These are phyloP conservation scores for Talpa occidentalis DNA, from an alignment of 2,113 vertebrate genomes.

Conservation along the genomic window DNA sequence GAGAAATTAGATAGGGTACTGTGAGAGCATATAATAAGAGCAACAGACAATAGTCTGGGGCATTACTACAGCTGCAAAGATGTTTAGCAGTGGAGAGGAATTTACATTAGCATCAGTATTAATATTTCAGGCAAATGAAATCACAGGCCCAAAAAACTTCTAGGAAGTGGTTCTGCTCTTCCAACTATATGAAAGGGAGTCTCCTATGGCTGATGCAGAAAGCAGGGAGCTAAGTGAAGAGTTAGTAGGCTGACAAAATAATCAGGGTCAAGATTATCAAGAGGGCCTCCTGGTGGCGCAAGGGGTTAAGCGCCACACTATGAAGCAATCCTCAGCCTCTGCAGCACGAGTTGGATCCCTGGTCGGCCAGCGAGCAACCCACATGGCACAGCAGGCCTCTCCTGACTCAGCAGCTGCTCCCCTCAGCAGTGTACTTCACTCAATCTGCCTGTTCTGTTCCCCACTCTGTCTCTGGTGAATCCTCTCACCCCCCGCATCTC, in stretches of 20 bases:
- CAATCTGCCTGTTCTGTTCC: no score
- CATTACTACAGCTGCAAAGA: background rate
- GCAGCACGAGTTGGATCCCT: no score
- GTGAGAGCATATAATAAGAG: background rate
- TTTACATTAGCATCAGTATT: background rate
- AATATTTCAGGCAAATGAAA: slow-evolving; percentile 18
- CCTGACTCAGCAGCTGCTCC: no score
- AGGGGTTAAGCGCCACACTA: no score
- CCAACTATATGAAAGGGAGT: background rate
- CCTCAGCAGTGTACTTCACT: no score
- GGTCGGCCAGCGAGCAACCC: no score
- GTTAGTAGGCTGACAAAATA: background rate
- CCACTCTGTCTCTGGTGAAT: no score
- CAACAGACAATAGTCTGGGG: background rate
- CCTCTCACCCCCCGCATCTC: no score
- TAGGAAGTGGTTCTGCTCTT: background rate
- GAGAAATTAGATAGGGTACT: background rate
- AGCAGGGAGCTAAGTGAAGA: background rate
- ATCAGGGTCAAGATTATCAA: background rate
- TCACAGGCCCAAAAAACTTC: background rate
- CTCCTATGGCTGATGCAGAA: background rate
- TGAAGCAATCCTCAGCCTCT: no score
- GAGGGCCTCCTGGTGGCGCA: no score
- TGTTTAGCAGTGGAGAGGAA: background rate
- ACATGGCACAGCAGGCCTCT: no score